Conservation (phyloP, 2,888 invertebrate genomes). For the Pyrocoelia pectoralis region DNA sequence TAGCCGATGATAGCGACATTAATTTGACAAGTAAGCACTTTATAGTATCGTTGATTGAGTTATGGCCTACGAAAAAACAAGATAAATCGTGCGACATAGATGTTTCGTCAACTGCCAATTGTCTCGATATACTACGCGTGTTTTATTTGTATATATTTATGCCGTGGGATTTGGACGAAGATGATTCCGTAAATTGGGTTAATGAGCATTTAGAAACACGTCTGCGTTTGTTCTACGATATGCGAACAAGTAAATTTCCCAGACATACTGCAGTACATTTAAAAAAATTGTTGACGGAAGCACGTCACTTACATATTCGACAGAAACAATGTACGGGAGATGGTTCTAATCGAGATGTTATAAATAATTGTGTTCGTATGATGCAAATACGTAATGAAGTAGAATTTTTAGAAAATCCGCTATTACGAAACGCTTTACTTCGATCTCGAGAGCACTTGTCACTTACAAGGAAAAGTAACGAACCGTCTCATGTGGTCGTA, state of each 20-base stretch:
- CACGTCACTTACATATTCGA: constrained; percentile 62
- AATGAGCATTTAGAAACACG: constrained; percentile 64
- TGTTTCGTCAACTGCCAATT: constrained; percentile 67
- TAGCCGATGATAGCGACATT: constrained; percentile 72
- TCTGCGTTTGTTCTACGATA: constrained; percentile 66
- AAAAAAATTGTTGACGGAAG: constrained; percentile 63
- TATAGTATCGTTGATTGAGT: constrained; percentile 69
- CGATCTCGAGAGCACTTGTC: constrained; percentile 44
- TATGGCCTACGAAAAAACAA: constrained; percentile 73
- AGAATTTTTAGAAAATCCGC: constrained; percentile 67
- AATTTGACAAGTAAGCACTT: constrained; percentile 67
- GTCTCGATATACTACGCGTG: constrained; percentile 71
- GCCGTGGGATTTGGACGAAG: constrained; percentile 76
- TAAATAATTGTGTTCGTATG: constrained; percentile 65
- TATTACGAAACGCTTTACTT: constrained; percentile 63
- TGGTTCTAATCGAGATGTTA: constrained; percentile 59
- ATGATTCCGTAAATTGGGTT: constrained; percentile 67
- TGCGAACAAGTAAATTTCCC: constrained; percentile 63
- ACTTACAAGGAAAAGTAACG: constrained; percentile 25
- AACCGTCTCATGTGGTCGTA: constrained; percentile 58
- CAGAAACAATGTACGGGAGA: constrained; percentile 57
- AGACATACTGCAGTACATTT: constrained; percentile 63
- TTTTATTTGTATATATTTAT: constrained; percentile 73
- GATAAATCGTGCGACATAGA: constrained; percentile 65
- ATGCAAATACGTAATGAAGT: constrained; percentile 67